Evolutionary conservation across 1,140 invertebrate genomes (phyloP).

Genomic region (Anastatus disparis): DNA sequence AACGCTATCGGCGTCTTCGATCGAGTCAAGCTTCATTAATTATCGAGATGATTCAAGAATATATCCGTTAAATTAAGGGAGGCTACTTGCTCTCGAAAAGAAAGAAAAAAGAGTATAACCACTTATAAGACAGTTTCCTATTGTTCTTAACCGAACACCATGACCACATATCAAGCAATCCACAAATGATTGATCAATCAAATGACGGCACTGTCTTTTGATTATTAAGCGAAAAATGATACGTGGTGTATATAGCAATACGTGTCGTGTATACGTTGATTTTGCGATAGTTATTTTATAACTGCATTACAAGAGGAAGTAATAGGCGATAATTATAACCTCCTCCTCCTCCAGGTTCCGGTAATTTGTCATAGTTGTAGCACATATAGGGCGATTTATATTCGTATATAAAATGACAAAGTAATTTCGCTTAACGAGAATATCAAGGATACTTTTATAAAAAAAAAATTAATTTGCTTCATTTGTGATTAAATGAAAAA

Average conservation of each 20-base stretch:
- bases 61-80: constrained; percentile 1
- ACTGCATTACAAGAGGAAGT: constrained; percentile 2
- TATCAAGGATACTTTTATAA: no score
- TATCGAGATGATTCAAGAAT: background rate
- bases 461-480: no score
- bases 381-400: background rate
- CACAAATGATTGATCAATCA: background rate
- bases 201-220: background rate
- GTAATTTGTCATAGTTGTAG: background rate
- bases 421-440: background rate
- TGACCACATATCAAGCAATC: background rate
- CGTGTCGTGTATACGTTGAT: background rate
- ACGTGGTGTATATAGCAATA: background rate
- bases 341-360: background rate
- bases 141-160: constrained; percentile 26
- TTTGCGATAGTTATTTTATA: background rate
- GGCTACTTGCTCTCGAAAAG: background rate
- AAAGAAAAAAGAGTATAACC: background rate
- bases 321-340: constrained; percentile 8
- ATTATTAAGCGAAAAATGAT: constrained; percentile 10
- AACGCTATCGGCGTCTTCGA: background rate
- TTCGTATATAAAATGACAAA: background rate
- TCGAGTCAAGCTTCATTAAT: constrained; percentile 12
- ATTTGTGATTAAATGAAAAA: no score
- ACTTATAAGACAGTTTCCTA: background rate